A percentile compares a stretch with the other conserved stretches of the same genome.
Conservation (phyloP, 1,140 invertebrate species). For the Druon quercuslanigerum region DNA sequence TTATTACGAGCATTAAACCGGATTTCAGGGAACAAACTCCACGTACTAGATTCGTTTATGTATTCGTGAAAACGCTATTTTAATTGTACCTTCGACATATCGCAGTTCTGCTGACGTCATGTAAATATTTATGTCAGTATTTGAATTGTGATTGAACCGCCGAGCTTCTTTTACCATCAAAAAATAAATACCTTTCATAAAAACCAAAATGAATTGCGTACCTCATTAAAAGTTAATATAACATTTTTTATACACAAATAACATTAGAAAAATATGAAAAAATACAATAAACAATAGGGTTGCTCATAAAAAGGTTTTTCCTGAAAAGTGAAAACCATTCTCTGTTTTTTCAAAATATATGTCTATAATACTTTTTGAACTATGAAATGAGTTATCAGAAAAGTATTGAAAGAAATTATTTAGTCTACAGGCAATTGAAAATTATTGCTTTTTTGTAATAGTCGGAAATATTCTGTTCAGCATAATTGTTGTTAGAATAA, state of each 20-base stretch:
- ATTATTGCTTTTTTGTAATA: too few species aligned
- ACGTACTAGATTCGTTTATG: background rate
- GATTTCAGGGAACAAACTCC: background rate
- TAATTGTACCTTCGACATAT: conserved; percentile 15
- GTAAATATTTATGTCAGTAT: conserved; percentile 3
- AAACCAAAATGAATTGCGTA: background rate
- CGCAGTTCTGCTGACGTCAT: background rate
- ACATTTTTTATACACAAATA: background rate
- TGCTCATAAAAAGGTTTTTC: too few species aligned
- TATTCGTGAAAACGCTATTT: background rate
- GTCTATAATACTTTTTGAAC: too few species aligned
- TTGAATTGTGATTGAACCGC: background rate
- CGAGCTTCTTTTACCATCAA: background rate
- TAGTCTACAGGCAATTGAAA: too few species aligned
- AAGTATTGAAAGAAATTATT: too few species aligned
- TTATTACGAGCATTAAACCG: background rate
- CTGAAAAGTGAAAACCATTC: too few species aligned
- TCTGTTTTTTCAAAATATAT: too few species aligned
- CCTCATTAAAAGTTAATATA: background rate
- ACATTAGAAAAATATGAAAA: too few species aligned
- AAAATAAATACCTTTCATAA: background rate
- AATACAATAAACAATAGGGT: too few species aligned
- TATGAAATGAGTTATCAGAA: too few species aligned
- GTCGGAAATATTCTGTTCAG: too few species aligned
- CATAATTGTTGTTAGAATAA: too few species aligned